Base-by-base conservation (phyloP, 2,797 vertebrate species). In the Coccyzus lansbergi region DNA sequence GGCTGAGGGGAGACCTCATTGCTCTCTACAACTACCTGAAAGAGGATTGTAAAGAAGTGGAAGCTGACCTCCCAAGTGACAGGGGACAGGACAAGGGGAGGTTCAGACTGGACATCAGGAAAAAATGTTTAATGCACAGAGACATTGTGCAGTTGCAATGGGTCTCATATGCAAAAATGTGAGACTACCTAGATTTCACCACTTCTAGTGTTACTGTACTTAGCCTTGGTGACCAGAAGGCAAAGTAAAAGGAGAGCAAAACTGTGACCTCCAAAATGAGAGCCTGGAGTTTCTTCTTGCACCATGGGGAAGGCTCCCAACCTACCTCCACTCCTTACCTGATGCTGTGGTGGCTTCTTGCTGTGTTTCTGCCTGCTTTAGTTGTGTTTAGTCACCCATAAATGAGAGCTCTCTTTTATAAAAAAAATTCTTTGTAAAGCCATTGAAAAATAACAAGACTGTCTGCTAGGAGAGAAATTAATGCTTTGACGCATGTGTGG, bases 141-240 rank as follows among this genome's bases (percentile, higher is more conserved):
- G 44, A 20, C 4, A 8, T 11, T 1, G 1, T 2, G 3, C 10
- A 3, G 18, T n/a, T 64, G 65, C 46, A 18, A 1, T 7, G 3
- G 4, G 5, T 78, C 51, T 36, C 24, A 5, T 17, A 7, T 4
- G 1, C 40, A 38, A 25, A 77, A 28, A 26, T 3, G 1, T 33
- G 21, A 20, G 5, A 9, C 26, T 53, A 7, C 10, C 1, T 2
- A 28, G 11, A 42, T 69, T 6, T 9, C 34, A 28, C 12, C 49
- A 55, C 0, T 31, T 53, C 7, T 2, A 4, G 5, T 2, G 1
- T 59, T 77, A 10, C 40, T 42, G 15, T 19, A 6, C 49, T 67
- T 40, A 9, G 48, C 21, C 14, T 17, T 26, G 58, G 67, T 52
- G 25, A 59, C 28, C 28, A 64, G 64, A n/a, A 90, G 36, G 11